Conservation (phyloP, 2,888 invertebrate genomes). For the Cataglyphis rosenhaueri region DNA sequence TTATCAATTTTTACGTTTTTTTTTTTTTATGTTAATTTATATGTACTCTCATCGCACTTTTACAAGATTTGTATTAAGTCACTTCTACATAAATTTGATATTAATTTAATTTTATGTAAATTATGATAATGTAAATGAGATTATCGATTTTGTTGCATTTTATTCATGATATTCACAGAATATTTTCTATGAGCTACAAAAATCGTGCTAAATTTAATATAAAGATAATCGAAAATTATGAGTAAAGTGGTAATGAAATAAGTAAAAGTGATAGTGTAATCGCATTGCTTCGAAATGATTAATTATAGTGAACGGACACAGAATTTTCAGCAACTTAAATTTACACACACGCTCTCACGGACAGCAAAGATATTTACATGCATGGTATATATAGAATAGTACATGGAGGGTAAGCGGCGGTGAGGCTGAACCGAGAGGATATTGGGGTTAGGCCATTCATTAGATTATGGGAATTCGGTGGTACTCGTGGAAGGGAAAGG, state of each 20-base stretch:
- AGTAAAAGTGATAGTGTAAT: conserved; percentile 37
- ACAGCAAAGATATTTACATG: conserved; percentile 69
- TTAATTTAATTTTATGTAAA: background rate
- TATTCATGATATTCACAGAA: background rate
- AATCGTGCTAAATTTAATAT: too few relatives aligned
- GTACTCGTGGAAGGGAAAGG: conserved; percentile 65
- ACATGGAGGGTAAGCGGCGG: conserved; percentile 68
- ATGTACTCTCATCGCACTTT: background rate
- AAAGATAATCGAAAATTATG: background rate
- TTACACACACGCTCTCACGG: conserved; percentile 52
- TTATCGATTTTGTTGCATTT: background rate
- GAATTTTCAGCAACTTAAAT: conserved; percentile 68
- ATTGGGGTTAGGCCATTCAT: conserved; percentile 81
- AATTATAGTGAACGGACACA: conserved; percentile 70
- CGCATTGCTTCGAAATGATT: conserved; percentile 76
- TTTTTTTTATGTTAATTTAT: conserved; percentile 55
- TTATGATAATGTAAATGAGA: background rate
- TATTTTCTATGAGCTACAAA: background rate
- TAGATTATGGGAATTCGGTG: conserved; percentile 83
- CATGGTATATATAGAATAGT: conserved; percentile 65
- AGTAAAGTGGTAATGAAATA: background rate
- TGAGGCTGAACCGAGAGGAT: conserved; percentile 76
- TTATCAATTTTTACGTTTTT: conserved; percentile 44
- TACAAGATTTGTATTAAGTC: conserved; percentile 7
- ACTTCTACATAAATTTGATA: background rate